A percentile compares a stretch with the other conserved stretches of the same genome.
phyloP scores from a whole-genome alignment of 2,888 invertebrate species.

The Andrena haemorrhoa region DNA sequence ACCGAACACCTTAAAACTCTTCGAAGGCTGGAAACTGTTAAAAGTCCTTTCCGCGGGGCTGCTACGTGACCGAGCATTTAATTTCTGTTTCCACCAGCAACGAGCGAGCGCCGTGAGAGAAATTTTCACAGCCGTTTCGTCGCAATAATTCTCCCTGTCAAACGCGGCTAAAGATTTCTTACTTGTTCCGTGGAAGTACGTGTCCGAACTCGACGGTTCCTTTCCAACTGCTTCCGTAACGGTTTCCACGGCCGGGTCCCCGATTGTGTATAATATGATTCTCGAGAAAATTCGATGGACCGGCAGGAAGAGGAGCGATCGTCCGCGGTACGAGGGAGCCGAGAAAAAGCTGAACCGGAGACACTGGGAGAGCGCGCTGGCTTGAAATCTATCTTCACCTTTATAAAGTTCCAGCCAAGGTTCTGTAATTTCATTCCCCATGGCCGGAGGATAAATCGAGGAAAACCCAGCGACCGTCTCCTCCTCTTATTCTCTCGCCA shows the following conservation, averaged over 20 bases:
- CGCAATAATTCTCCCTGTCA: slow-evolving; percentile 9
- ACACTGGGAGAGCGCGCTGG: slow-evolving; percentile 14
- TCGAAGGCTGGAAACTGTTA: slow-evolving; percentile 16
- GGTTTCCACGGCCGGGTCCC: not conserved
- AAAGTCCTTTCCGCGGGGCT: slow-evolving; percentile 16
- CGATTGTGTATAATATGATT: slow-evolving; percentile 21
- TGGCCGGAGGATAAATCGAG: slow-evolving; percentile 62
- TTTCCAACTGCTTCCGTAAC: not conserved
- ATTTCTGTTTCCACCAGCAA: slow-evolving; percentile 20
- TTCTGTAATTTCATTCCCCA: slow-evolving; percentile 67
- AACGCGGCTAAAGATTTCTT: not conserved
- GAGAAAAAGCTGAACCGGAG: slow-evolving; percentile 24
- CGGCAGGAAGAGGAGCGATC: not conserved
- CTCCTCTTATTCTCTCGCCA: slow-evolving; percentile 31
- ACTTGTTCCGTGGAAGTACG: not conserved
- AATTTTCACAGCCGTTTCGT: slow-evolving; percentile 22
- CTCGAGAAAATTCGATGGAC: not conserved
- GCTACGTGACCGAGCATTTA: slow-evolving; percentile 48
- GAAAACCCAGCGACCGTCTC: slow-evolving; percentile 43
- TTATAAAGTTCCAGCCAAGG: slow-evolving; percentile 52
- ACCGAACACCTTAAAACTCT: slow-evolving; percentile 29
- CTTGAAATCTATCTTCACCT: slow-evolving; percentile 55
- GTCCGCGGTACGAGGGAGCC: not conserved
- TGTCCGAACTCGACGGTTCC: not conserved
- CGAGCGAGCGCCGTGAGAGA: not conserved